Percentiles rank a stretch among this genome's conserved stretches.
phyloP scores from a whole-genome alignment of 2,888 invertebrate species.

The Platerodrilus igneus region DNA sequence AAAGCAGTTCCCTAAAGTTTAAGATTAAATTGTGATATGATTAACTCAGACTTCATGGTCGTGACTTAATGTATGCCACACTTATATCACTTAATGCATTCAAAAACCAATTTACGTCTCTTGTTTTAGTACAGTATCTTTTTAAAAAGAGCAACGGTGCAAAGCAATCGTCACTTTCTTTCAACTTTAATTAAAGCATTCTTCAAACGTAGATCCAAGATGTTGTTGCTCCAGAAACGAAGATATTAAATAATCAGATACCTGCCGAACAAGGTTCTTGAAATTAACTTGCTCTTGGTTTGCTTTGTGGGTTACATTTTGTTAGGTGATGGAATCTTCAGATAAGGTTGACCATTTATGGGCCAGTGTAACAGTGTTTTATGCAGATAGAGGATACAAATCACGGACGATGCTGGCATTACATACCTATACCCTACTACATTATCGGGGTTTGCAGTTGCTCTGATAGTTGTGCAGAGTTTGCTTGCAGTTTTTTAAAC shows the following conservation, averaged over 20 bases:
- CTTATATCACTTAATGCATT: too few relatives aligned
- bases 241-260: conserved; percentile 11
- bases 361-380: conserved; percentile 20
- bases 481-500: too few relatives aligned
- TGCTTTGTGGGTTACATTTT: conserved; percentile 21
- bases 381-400: conserved; percentile 22
- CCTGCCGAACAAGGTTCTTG: conserved; percentile 11
- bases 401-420: conserved; percentile 16
- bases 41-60: too few relatives aligned
- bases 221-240: conserved; percentile 10
- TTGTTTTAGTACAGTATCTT: too few relatives aligned
- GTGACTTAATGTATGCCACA: too few relatives aligned
- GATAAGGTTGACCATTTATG: conserved; percentile 21
- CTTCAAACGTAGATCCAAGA: conserved; percentile 1
- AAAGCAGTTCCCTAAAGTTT: too few relatives aligned
- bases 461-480: conserved; percentile 11
- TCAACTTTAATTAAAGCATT: conserved; percentile 11
- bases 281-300: conserved; percentile 18
- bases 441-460: conserved; percentile 11
- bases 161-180: too few relatives aligned
- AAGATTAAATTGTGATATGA: too few relatives aligned
- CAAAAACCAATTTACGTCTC: too few relatives aligned
- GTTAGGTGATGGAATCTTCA: conserved; percentile 18
- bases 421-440: conserved; percentile 12
- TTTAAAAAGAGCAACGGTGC: too few relatives aligned